Conservation (phyloP, 1,140 invertebrate genomes). For the Arctopsyche grandis region DNA sequence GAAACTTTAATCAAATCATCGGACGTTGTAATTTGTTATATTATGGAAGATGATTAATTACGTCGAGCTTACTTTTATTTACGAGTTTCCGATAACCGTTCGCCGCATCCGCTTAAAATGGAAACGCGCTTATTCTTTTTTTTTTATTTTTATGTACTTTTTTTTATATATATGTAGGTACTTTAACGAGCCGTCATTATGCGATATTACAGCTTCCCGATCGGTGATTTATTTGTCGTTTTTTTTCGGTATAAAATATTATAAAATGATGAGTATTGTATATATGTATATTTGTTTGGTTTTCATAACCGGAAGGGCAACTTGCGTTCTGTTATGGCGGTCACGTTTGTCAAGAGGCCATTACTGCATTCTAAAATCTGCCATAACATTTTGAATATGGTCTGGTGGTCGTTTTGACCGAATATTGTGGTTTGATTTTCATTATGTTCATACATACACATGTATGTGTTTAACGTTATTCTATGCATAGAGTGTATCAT, state of each 20-base stretch:
- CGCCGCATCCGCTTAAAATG: background rate
- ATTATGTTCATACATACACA: background rate
- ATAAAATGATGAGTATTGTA: too few species aligned
- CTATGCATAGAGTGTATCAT: too few species aligned
- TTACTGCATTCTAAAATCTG: conserved; percentile 34
- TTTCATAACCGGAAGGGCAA: too few species aligned
- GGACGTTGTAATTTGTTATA: conserved; percentile 31
- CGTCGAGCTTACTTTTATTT: conserved; percentile 34
- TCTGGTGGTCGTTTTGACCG: background rate
- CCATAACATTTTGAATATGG: conserved; percentile 15
- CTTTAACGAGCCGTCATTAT: too few species aligned
- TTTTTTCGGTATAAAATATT: too few species aligned
- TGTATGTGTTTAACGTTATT: background rate
- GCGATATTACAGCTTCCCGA: too few species aligned
- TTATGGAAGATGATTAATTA: conserved; percentile 33
- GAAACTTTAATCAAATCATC: conserved; percentile 37
- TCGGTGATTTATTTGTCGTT: too few species aligned
- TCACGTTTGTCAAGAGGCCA: conserved; percentile 35
- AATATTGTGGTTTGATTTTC: conserved; percentile 33
- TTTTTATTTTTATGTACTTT: background rate
- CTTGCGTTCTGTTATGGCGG: background rate
- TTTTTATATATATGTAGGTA: background rate
- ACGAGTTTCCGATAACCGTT: conserved; percentile 32
- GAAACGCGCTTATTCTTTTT: background rate
- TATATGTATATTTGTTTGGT: too few species aligned